Base-by-base conservation (phyloP, 2,888 invertebrate genomes). In the Sericinus montela region DNA sequence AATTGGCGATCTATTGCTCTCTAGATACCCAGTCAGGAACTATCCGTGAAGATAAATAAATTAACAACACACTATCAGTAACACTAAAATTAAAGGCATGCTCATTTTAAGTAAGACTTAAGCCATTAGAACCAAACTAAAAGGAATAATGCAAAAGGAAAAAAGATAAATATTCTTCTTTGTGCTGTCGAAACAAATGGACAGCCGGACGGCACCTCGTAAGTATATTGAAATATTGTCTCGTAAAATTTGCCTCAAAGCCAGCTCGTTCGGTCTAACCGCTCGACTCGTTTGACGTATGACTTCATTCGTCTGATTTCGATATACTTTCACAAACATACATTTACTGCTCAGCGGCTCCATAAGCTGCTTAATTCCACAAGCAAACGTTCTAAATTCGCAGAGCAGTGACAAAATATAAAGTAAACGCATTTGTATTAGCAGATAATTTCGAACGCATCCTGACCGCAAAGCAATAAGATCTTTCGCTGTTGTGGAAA, bases 171-270 rank as follows among this genome's bases (percentile, higher is more conserved):
- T 44, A 29, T 45, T 47, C 37, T 34, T 29, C 52, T 55, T 57
- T 57, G 54, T 56, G 56, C 58, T 62, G 61, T 65, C 66, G 67
- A 64, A 60, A 57, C 67, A 69, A 69, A 69, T 64, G 72, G 69
- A 62, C 62, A 69, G 67, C 57, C 54, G 51, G 57, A 58, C 65
- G 67, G 62, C 62, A 60, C 75, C 87, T 88, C 85, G 79, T 88
- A 88, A 86, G 83, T 70, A 86, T 85, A 87, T 84, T 88, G 86
- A 88, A 86, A 85, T 87, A 88, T 87, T 68, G 75, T 74, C 74
- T 75, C 85, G 67, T 88, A 88, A 87, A 88, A 49, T 80, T 80
- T 81, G 65, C 67, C 73, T 66, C 69, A 62, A 63, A 67, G 72
- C 74, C 68, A 64, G 66, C 75, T 78, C 72, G 74, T 72, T 74